These are phyloP conservation scores for Tiliacea citrago DNA, from an alignment of 2,888 invertebrate genomes.

Conservation along the genomic window DNA sequence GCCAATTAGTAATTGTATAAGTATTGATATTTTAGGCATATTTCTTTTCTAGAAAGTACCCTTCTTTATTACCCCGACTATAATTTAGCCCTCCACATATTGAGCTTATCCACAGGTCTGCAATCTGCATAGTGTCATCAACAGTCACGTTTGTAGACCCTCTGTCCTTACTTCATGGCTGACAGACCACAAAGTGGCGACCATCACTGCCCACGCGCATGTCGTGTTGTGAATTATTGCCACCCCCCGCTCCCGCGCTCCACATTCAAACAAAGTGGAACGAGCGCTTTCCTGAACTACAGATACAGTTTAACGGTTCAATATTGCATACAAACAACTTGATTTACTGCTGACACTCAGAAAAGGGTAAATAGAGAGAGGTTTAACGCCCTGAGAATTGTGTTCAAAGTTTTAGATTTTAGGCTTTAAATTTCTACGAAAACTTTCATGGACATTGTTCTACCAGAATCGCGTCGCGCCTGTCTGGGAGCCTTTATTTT, in stretches of 20 bases:
- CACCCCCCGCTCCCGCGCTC: slow-evolving; percentile 60
- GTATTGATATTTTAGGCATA: background rate
- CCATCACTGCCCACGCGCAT: slow-evolving; percentile 62
- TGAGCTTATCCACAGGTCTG: background rate
- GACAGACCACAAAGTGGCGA: slow-evolving; percentile 43
- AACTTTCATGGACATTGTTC: too few relatives aligned
- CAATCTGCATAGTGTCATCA: background rate
- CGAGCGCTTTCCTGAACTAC: slow-evolving; percentile 66
- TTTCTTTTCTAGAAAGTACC: background rate
- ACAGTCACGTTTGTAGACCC: slow-evolving; percentile 6
- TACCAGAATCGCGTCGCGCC: too few relatives aligned
- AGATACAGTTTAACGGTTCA: slow-evolving; percentile 67
- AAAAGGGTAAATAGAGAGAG: slow-evolving; percentile 33
- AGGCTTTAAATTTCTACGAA: too few relatives aligned
- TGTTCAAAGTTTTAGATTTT: slow-evolving; percentile 7
- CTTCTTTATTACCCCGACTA: background rate
- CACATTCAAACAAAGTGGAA: slow-evolving; percentile 71
- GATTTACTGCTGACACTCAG: slow-evolving; percentile 42
- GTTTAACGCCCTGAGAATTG: background rate
- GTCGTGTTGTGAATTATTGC: slow-evolving; percentile 65
- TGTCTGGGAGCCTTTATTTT: slow-evolving; percentile 8
- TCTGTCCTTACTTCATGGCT: slow-evolving; percentile 23
- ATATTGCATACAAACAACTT: slow-evolving; percentile 63
- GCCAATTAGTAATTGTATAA: background rate
- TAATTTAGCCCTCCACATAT: too few relatives aligned